phyloP scores from a whole-genome alignment of 2,113 vertebrate species.

The Ploceus nigricollis region DNA sequence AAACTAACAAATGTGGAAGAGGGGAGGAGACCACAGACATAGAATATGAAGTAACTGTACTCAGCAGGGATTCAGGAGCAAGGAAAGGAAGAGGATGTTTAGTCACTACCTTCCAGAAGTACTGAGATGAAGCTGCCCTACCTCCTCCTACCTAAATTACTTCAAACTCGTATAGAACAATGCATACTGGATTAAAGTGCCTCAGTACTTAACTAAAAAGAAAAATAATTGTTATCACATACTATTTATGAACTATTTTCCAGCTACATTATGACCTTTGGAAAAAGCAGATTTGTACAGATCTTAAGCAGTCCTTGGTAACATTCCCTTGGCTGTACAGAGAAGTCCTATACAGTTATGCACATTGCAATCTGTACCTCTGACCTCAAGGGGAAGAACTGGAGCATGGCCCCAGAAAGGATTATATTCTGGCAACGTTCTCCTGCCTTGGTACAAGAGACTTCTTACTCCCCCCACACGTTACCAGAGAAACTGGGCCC shows the following conservation, averaged over 20 bases:
- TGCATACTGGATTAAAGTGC: not conserved
- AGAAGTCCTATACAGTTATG: not conserved
- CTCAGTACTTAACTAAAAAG: not conserved
- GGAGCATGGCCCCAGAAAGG: not conserved
- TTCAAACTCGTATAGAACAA: not conserved
- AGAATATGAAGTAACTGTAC: not conserved
- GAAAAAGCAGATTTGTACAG: not conserved
- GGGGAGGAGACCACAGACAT: not conserved
- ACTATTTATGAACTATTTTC: not conserved
- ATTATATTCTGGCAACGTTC: rapidly evolving
- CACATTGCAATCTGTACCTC: not conserved
- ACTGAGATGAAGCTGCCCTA: not conserved
- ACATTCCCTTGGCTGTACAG: not conserved
- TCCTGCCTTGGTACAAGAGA: not conserved
- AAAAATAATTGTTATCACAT: not conserved
- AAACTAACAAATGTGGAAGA: not conserved
- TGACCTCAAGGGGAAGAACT: rapidly evolving
- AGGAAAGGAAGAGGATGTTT: constrained; percentile 36
- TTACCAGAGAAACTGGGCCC: not conserved
- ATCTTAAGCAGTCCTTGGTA: not conserved
- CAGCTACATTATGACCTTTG: not conserved
- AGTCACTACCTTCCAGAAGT: constrained; percentile 2
- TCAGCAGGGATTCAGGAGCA: not conserved
- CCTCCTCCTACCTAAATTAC: not conserved
- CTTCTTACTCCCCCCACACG: rapidly evolving